phyloP scores from a whole-genome alignment of 2,888 invertebrate species.

The Tinea pellionella region DNA sequence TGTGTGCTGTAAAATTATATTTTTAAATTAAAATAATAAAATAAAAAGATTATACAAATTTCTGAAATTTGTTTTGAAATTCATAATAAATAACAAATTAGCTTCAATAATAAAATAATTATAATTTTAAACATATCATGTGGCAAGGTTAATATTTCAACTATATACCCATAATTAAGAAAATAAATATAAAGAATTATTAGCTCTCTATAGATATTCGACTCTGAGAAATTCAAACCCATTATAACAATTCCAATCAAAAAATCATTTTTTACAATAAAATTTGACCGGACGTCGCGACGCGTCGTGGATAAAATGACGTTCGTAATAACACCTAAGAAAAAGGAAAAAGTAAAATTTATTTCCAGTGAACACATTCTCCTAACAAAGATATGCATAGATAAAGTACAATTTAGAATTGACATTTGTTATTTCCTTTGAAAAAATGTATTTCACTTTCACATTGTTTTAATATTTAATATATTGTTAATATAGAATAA shows the following conservation, averaged over 20 bases:
- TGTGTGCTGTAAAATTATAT: too few species aligned
- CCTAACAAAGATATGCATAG: constrained; percentile 48
- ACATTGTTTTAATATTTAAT: too few species aligned
- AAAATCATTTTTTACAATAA: constrained; percentile 67
- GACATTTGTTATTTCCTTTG: neutral
- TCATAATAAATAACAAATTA: too few species aligned
- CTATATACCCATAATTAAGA: too few species aligned
- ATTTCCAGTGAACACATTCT: constrained; percentile 14
- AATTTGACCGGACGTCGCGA: constrained; percentile 59
- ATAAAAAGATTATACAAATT: too few species aligned
- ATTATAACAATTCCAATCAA: constrained; percentile 63
- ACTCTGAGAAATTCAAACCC: constrained; percentile 31
- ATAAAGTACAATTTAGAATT: constrained; percentile 13
- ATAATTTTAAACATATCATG: too few species aligned
- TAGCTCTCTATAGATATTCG: constrained; percentile 32
- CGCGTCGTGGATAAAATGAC: constrained; percentile 8
- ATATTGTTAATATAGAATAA: too few species aligned
- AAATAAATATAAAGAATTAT: too few species aligned
- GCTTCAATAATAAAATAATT: too few species aligned
- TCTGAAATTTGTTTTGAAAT: too few species aligned
- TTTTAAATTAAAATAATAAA: too few species aligned
- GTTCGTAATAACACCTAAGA: constrained; percentile 10
- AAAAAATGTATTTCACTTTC: neutral
- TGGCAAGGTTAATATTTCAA: too few species aligned
- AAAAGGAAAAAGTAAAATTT: constrained; percentile 1